Conservation (phyloP, 2,113 vertebrate genomes). For the Trinectes maculatus region DNA sequence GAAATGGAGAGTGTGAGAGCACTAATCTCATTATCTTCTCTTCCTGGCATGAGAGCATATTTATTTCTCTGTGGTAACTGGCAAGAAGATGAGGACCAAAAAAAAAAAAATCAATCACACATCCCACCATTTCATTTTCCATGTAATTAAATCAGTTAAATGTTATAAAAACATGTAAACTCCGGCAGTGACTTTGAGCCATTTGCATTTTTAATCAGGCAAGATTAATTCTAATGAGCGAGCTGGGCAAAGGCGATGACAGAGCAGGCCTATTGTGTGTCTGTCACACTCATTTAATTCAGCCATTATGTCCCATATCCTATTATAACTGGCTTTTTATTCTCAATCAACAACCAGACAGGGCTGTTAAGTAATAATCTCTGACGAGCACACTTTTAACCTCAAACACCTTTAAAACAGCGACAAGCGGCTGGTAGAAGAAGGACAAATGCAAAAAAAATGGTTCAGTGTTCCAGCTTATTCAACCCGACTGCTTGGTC, state of each 20-base stretch:
- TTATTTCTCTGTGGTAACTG: constrained; percentile 66
- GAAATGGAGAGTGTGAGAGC: constrained; percentile 45
- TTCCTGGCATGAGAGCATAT: constrained; percentile 70
- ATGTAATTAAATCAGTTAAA: constrained; percentile 84
- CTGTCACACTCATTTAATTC: constrained; percentile 81
- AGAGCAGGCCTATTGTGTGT: constrained; percentile 74
- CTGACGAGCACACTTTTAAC: constrained; percentile 71
- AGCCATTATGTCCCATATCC: constrained; percentile 78
- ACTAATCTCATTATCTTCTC: constrained; percentile 78
- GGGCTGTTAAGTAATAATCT: constrained; percentile 79
- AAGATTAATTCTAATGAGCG: constrained; percentile 80
- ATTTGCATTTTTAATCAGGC: constrained; percentile 85
- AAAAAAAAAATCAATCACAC: constrained; percentile 54
- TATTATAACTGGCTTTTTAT: constrained; percentile 82
- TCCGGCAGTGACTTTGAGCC: constrained; percentile 75
- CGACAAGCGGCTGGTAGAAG: constrained; percentile 2
- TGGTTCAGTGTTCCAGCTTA: background rate
- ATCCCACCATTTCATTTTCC: constrained; percentile 78
- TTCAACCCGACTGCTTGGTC: constrained; percentile 35
- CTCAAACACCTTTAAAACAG: constrained; percentile 54
- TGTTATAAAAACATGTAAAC: constrained; percentile 82
- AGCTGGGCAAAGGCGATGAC: constrained; percentile 76
- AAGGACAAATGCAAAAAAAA: constrained; percentile 24
- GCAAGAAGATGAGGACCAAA: constrained; percentile 33
- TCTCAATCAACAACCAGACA: constrained; percentile 77